phyloP scores from a whole-genome alignment of 2,113 vertebrate species.

The Coptodon rendalli region DNA sequence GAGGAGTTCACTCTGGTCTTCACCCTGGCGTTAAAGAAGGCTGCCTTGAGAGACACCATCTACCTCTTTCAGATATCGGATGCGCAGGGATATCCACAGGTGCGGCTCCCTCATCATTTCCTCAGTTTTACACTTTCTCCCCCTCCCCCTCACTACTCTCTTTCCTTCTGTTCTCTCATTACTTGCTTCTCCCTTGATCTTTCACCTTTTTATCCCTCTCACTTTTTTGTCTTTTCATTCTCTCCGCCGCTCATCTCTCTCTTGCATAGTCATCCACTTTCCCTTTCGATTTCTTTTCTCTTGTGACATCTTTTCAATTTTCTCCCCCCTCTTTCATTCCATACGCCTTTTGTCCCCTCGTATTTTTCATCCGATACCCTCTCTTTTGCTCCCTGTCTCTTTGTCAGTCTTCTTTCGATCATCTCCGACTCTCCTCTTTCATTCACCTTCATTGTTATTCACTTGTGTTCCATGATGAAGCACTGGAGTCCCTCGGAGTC shows the following conservation, averaged over 20 bases:
- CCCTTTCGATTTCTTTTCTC: constrained; percentile 38
- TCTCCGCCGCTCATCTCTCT: not conserved
- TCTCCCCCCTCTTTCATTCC: constrained; percentile 13
- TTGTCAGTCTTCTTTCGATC: constrained; percentile 1
- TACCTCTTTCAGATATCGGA: constrained; percentile 91
- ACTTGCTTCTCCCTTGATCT: not conserved
- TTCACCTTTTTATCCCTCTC: constrained; percentile 9
- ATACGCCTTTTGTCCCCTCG: constrained; percentile 20
- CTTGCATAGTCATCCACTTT: constrained; percentile 48
- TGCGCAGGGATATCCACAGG: constrained; percentile 87
- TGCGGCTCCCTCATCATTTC: constrained; percentile 32
- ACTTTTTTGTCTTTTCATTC: constrained; percentile 8
- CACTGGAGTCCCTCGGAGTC: constrained; percentile 32
- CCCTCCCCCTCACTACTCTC: not conserved
- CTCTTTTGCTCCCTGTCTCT: not conserved
- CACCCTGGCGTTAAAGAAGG: constrained; percentile 87
- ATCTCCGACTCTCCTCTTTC: constrained; percentile 24
- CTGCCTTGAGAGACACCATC: constrained; percentile 80
- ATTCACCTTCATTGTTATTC: constrained; percentile 56
- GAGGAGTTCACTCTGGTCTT: constrained; percentile 84
- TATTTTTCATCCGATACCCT: constrained; percentile 7
- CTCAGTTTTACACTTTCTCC: not conserved
- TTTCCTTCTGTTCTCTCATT: not conserved
- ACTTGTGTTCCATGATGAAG: constrained; percentile 53
- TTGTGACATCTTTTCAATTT: constrained; percentile 43